Conservation (phyloP, 2,888 invertebrate species). For the Chrysina gloriosa region DNA sequence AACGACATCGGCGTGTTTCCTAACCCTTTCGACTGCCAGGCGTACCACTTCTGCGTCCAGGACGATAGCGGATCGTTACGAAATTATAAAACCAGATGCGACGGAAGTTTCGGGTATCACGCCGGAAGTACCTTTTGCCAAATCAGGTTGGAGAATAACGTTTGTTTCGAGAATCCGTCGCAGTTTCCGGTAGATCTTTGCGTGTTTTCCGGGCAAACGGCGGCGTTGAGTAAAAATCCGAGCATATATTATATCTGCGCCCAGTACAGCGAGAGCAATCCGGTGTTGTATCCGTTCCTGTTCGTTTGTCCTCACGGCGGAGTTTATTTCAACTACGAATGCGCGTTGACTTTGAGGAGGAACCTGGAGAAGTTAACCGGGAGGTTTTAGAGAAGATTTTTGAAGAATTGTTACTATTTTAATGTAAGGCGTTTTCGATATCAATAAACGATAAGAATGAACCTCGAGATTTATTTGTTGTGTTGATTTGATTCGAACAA, state of each 20-base stretch:
- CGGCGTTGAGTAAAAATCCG: conserved; percentile 25
- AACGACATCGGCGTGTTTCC: conserved; percentile 28
- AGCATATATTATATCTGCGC: conserved; percentile 44
- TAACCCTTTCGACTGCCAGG: conserved; percentile 26
- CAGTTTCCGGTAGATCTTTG: conserved; percentile 40
- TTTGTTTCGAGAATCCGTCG: background rate
- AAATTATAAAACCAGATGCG: conserved; percentile 26
- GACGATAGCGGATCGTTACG: background rate
- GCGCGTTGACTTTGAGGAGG: background rate
- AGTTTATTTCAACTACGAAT: conserved; percentile 19
- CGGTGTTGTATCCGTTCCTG: conserved; percentile 38
- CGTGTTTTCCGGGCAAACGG: conserved; percentile 24
- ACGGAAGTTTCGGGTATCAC: conserved; percentile 38
- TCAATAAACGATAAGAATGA: no score
- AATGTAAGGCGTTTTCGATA: no score
- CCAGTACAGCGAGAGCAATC: background rate
- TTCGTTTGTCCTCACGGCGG: conserved; percentile 39
- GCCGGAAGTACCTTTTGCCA: conserved; percentile 42
- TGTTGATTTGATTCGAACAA: no score
- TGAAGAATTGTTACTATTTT: no score
- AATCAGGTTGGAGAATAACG: conserved; percentile 4
- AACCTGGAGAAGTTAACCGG: conserved; percentile 2
- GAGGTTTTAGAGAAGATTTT: background rate
- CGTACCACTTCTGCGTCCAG: conserved; percentile 22
- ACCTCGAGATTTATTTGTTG: no score